These are phyloP conservation scores for Lordiphosa collinella DNA, from an alignment of 1,140 invertebrate species.

Conservation along the genomic window DNA sequence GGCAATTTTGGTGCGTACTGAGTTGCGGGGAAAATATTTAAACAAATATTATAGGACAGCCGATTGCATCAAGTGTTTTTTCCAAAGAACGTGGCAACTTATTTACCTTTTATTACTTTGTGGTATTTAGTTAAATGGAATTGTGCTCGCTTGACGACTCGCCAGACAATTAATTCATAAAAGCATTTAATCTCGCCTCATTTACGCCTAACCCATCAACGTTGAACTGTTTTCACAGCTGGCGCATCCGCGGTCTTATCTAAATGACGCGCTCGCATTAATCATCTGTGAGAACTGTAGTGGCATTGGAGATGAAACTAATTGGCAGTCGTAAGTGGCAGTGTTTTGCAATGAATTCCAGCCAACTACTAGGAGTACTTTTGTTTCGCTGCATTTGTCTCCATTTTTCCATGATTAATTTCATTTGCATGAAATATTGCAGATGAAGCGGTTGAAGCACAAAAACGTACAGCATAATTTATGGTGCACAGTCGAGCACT, in stretches of 20 bases:
- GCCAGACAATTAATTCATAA: slow-evolving; percentile 38
- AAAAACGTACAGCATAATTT: slow-evolving; percentile 33
- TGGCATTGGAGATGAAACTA: slow-evolving; percentile 10
- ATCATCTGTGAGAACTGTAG: slow-evolving; percentile 27
- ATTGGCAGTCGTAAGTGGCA: slow-evolving; percentile 4
- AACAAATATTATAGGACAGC: slow-evolving; percentile 16
- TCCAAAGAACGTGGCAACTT: slow-evolving; percentile 30
- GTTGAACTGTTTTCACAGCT: slow-evolving; percentile 35
- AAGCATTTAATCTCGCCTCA: slow-evolving; percentile 26
- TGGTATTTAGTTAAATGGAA: slow-evolving; percentile 51
- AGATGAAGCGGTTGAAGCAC: background rate
- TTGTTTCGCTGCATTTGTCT: slow-evolving; percentile 27
- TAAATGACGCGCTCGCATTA: slow-evolving; percentile 28
- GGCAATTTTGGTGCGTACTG: slow-evolving; percentile 1
- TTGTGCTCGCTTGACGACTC: slow-evolving; percentile 29
- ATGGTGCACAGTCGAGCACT: slow-evolving; percentile 18
- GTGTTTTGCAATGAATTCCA: background rate
- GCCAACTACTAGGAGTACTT: slow-evolving; percentile 9
- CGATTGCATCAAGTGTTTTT: slow-evolving; percentile 36
- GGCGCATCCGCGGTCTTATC: slow-evolving; percentile 15
- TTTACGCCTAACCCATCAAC: slow-evolving; percentile 4
- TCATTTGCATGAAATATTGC: slow-evolving; percentile 15
- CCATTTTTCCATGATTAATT: slow-evolving; percentile 25
- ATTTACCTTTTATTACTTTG: slow-evolving; percentile 25
- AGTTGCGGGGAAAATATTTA: slow-evolving; percentile 26